phyloP scores from a whole-genome alignment of 2,888 invertebrate genomes.

The Chrysolina haemoptera region DNA sequence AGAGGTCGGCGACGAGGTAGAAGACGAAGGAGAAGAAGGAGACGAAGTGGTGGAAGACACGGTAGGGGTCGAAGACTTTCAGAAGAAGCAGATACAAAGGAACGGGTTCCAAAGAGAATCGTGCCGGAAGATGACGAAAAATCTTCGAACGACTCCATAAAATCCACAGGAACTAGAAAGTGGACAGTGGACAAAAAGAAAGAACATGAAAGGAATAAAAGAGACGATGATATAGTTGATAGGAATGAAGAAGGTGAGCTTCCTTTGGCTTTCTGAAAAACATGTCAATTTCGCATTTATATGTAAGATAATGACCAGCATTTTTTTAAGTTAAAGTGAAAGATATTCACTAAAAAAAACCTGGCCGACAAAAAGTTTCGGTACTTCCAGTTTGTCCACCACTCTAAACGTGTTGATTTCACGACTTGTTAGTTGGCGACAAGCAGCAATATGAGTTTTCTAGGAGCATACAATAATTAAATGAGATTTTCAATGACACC shows the following conservation, averaged over 20 bases:
- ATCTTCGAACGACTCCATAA: constrained; percentile 10
- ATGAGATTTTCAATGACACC: too few relatives aligned
- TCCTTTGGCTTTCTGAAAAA: too few relatives aligned
- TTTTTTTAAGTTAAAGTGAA: too few relatives aligned
- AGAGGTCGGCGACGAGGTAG: constrained; percentile 24
- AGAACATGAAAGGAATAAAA: neutral
- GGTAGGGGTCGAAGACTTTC: constrained; percentile 1
- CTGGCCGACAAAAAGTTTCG: too few relatives aligned
- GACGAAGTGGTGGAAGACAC: constrained; percentile 6
- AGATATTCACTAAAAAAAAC: too few relatives aligned
- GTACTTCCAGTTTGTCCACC: too few relatives aligned
- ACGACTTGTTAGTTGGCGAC: too few relatives aligned
- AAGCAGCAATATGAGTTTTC: too few relatives aligned
- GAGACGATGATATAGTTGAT: neutral
- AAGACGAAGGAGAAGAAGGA: neutral
- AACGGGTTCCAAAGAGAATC: neutral
- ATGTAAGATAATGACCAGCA: too few relatives aligned
- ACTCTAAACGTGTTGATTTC: too few relatives aligned
- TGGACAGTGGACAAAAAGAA: neutral
- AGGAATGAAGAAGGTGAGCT: neutral
- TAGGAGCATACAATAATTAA: too few relatives aligned
- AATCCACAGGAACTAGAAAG: constrained; percentile 4
- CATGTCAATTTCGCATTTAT: too few relatives aligned
- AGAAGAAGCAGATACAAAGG: neutral
- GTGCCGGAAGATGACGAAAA: neutral